Evolutionary conservation across 2,888 invertebrate genomes (phyloP).

Genomic region (Spilarctia lutea): DNA sequence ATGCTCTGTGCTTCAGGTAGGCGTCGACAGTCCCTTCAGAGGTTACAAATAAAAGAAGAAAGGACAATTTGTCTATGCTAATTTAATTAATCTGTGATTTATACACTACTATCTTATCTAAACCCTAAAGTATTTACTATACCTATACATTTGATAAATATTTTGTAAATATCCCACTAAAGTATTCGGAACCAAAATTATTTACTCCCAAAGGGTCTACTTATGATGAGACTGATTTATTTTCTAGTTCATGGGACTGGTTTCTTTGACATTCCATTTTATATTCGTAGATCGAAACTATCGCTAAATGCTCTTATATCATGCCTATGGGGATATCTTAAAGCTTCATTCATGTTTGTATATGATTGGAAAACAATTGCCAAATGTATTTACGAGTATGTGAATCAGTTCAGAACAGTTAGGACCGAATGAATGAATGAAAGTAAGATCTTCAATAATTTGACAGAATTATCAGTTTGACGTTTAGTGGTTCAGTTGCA

Average conservation of each 20-base stretch:
- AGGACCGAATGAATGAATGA: not conserved
- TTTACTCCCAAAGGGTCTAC: conserved; percentile 53
- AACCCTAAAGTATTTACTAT: conserved; percentile 42
- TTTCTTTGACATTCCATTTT: conserved; percentile 33
- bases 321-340: not conserved
- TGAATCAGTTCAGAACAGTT: not conserved
- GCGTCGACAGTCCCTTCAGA: conserved; percentile 78
- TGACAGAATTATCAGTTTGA: not conserved
- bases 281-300: conserved; percentile 5
- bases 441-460: not conserved
- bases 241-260: conserved; percentile 48
- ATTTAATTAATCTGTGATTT: conserved; percentile 62
- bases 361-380: not conserved
- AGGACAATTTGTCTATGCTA: conserved; percentile 76
- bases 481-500: not conserved
- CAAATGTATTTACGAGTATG: not conserved
- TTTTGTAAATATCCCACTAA: conserved; percentile 38
- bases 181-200: conserved; percentile 45
- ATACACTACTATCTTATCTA: conserved; percentile 40
- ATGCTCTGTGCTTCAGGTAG: conserved; percentile 85
- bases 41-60: conserved; percentile 78
- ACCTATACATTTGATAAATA: conserved; percentile 39
- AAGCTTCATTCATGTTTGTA: not conserved
- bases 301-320: not conserved
- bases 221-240: conserved; percentile 66